Percentiles rank a stretch among this genome's conserved stretches.
These are phyloP conservation scores for Hetaerina titia DNA, from an alignment of 2,888 invertebrate species.

Conservation along the genomic window DNA sequence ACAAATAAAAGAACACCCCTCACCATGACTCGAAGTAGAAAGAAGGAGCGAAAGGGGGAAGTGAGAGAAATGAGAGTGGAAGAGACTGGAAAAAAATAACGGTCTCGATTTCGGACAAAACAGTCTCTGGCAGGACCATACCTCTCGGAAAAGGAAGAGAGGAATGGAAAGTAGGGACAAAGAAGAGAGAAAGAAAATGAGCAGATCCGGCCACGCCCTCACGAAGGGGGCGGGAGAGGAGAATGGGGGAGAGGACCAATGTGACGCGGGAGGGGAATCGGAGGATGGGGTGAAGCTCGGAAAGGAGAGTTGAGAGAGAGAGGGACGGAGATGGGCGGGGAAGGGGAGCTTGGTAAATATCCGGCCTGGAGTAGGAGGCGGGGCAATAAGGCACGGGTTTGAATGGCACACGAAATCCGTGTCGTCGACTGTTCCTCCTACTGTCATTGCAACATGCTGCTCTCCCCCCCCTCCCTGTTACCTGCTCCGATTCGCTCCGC, in stretches of 20 bases:
- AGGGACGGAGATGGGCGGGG: background rate
- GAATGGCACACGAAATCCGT: background rate
- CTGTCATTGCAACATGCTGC: background rate
- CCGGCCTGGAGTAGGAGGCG: background rate
- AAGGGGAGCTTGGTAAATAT: background rate
- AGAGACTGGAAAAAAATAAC: background rate
- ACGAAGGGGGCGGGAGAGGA: no score
- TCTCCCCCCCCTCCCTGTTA: background rate
- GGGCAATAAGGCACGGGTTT: background rate
- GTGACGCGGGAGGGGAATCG: background rate
- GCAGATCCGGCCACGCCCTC: no score
- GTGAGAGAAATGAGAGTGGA: background rate
- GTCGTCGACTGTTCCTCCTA: background rate
- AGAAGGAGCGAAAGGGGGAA: background rate
- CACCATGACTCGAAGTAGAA: background rate
- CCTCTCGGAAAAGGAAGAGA: background rate
- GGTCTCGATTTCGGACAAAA: background rate
- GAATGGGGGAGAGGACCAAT: background rate
- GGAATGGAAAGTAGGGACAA: background rate
- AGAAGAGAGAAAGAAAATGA: no score
- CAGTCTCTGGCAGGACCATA: background rate
- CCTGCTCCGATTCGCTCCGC: no score
- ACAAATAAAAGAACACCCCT: background rate
- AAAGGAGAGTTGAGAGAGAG: background rate
- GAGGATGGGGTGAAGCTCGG: background rate